These are phyloP conservation scores for Noctuana brunneofusca DNA, from an alignment of 2,888 invertebrate genomes.

Conservation along the genomic window DNA sequence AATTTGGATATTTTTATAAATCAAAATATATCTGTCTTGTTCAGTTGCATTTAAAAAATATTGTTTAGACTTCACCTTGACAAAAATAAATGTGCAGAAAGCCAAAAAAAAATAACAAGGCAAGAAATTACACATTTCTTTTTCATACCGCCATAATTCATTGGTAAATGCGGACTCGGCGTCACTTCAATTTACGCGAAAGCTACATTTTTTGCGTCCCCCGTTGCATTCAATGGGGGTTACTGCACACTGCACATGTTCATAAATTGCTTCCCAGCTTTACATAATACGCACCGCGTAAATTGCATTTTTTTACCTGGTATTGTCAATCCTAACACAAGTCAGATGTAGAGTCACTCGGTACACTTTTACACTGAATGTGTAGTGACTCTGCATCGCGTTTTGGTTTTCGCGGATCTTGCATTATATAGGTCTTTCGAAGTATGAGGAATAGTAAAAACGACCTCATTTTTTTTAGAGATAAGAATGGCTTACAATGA, in stretches of 20 bases:
- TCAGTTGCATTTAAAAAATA: too few species aligned
- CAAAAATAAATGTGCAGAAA: neutral
- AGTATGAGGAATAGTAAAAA: too few species aligned
- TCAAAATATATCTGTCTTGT: too few species aligned
- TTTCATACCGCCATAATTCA: constrained; percentile 11
- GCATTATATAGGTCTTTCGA: too few species aligned
- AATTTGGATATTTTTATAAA: too few species aligned
- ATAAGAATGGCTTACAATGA: too few species aligned
- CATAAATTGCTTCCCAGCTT: constrained; percentile 26
- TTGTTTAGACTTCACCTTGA: too few species aligned
- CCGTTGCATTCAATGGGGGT: constrained; percentile 14
- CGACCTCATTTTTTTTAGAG: too few species aligned
- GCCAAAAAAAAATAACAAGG: neutral
- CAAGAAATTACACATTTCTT: neutral
- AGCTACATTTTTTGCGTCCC: constrained; percentile 20
- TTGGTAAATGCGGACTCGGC: constrained; percentile 7
- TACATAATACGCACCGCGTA: constrained; percentile 19
- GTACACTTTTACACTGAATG: too few species aligned
- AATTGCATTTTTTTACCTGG: constrained; percentile 29
- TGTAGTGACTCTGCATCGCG: neutral
- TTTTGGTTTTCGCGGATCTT: too few species aligned
- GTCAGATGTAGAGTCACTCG: neutral
- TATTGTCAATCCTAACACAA: constrained; percentile 27
- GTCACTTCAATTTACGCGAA: constrained; percentile 16
- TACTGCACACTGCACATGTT: constrained; percentile 16